Percentiles rank a stretch among this genome's conserved stretches.
Conservation (phyloP, 2,113 vertebrate genomes). For the Urocitellus parryii region DNA sequence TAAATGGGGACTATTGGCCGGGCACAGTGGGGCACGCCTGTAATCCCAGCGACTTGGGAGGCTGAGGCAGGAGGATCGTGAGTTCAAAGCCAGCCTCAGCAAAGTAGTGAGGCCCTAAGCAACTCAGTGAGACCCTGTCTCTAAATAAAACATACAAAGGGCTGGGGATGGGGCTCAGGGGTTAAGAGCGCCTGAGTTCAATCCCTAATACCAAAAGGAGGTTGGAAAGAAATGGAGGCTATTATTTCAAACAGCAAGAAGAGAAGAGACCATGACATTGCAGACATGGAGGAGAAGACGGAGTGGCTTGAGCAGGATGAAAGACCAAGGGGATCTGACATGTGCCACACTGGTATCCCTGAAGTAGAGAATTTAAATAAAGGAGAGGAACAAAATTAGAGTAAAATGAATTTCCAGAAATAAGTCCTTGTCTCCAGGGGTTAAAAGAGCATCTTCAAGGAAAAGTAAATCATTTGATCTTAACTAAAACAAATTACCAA, state of each 20-base stretch:
- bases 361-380: background rate
- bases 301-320: background rate
- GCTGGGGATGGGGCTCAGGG: too few species aligned
- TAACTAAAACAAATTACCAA: background rate
- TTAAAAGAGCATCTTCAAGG: background rate
- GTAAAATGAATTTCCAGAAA: background rate
- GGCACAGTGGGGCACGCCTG: too few species aligned
- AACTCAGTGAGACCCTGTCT: too few species aligned
- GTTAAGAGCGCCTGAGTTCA: too few species aligned
- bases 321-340: background rate
- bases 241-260: background rate
- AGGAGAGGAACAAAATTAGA: too few species aligned
- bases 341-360: rapidly evolving
- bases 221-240: background rate
- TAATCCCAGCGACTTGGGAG: too few species aligned
- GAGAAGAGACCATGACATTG: rapidly evolving
- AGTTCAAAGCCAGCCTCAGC: too few species aligned
- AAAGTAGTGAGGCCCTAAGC: too few species aligned
- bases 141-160: too few species aligned
- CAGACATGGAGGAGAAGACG: rapidly evolving
- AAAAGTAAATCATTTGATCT: background rate
- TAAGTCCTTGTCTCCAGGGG: background rate
- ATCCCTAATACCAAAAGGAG: too few species aligned
- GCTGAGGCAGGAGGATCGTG: too few species aligned
- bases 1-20: background rate